Base-by-base conservation (phyloP, 2,797 vertebrate genomes). In the Nasua narica region DNA sequence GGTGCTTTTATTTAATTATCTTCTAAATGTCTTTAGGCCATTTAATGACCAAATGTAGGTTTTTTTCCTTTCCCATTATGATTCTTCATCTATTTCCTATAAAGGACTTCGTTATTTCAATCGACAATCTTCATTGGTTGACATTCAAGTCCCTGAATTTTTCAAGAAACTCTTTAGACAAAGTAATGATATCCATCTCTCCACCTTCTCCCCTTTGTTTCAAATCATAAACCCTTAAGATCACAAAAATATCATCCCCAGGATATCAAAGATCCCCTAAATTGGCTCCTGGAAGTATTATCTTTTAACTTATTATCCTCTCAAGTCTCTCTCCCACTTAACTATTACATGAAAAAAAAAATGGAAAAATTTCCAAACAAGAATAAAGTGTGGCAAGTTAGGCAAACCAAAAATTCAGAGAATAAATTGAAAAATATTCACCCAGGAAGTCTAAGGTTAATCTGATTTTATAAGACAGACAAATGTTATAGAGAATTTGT, bases 131-230 rank as follows among this genome's bases (percentile, higher is more conserved):
- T 90, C 52, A 74, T 27, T 78, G 54, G 37, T 72, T 90, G 29
- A 81, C 56, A 87, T 58, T 87, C 29, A 87, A 84, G 48, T 58
- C 16, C 56, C 29, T 90, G 37, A 74, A 84, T 35, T 91, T 83
- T 95, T 95, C 27, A 96, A 79, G 65, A 88, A 83, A 95, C 11
- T 3, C 69, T 69, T 91, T 79, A 77, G 13, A 58, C 40, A 93
- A 93, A 88, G 40, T 79, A 88, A 91, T 93, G 14, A 27, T 56
- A 35, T 54, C 46, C 23, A 27, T 5, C 15, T 79, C 84, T 50
- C 50, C 32, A 86, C 52, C 37, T 48, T 91, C 27, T 91, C 4
- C 77, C 50, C 5, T 93, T 62, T 29, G 18, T n/a, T 85, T 96
- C 7, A 13, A 85, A 46, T 84, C 23, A 74, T 69, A 93, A 92